These are phyloP conservation scores for Andrena dorsata DNA, from an alignment of 2,888 invertebrate genomes.

Conservation along the genomic window DNA sequence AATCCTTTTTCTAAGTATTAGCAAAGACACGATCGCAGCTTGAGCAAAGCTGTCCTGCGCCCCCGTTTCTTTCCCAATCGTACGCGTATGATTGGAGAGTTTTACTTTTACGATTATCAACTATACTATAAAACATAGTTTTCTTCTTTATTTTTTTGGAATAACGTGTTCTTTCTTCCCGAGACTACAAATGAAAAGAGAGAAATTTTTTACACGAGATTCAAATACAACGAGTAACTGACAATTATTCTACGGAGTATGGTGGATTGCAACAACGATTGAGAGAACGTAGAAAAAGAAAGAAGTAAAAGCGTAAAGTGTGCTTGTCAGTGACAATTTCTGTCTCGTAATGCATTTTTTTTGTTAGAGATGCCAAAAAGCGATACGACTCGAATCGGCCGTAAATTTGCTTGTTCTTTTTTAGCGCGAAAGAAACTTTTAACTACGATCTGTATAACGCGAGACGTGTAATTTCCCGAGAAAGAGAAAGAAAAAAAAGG, in stretches of 20 bases:
- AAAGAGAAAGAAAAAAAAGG: background rate
- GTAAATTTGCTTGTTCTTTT: slow-evolving; percentile 43
- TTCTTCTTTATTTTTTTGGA: slow-evolving; percentile 11
- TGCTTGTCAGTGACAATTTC: slow-evolving; percentile 24
- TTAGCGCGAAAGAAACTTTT: slow-evolving; percentile 23
- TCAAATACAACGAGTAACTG: slow-evolving; percentile 63
- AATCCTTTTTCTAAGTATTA: slow-evolving; percentile 57
- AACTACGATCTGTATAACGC: slow-evolving; percentile 42
- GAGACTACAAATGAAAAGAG: slow-evolving; percentile 42
- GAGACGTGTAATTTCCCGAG: slow-evolving; percentile 34
- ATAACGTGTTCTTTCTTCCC: slow-evolving; percentile 28
- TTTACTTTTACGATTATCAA: slow-evolving; percentile 38
- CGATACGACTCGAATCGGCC: slow-evolving; percentile 52
- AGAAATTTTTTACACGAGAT: slow-evolving; percentile 53
- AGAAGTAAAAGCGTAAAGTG: slow-evolving; percentile 40
- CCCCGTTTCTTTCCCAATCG: slow-evolving; percentile 30
- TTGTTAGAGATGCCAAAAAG: slow-evolving; percentile 59
- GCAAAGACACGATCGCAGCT: slow-evolving; percentile 35
- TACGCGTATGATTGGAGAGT: slow-evolving; percentile 12
- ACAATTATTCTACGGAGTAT: slow-evolving; percentile 54
- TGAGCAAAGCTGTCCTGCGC: slow-evolving; percentile 22
- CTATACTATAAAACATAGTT: slow-evolving; percentile 36
- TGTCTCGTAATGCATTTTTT: slow-evolving; percentile 60
- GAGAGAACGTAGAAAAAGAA: slow-evolving; percentile 36
- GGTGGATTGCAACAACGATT: slow-evolving; percentile 38